A percentile compares a stretch with the other conserved stretches of the same genome.
These are phyloP conservation scores for Sebastes melanostomus DNA, from an alignment of 2,797 vertebrate species.

Conservation along the genomic window DNA sequence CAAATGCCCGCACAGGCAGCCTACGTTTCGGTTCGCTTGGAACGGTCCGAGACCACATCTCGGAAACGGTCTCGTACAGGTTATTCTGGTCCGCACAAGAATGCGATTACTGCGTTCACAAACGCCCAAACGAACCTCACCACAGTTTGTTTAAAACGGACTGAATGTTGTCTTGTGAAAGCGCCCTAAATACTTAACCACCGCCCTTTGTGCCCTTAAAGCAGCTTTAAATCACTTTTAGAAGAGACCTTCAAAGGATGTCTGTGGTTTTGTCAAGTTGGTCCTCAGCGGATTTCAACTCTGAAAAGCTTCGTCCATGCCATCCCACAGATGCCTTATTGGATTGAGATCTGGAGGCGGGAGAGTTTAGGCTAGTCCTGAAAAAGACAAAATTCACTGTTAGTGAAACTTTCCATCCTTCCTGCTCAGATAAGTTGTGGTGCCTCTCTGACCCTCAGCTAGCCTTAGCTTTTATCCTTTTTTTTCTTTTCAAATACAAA, in stretches of 20 bases:
- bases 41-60: no score
- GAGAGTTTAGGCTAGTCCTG: background rate
- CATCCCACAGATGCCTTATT: constrained; percentile 13
- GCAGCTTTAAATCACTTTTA: constrained; percentile 37
- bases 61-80: no score
- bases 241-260: constrained; percentile 10
- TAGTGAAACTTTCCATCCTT: no score
- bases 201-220: constrained; percentile 5
- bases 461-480: background rate
- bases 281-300: background rate
- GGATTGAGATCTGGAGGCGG: constrained; percentile 3
- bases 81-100: no score
- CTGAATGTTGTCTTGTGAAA: no score
- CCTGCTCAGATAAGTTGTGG: background rate
- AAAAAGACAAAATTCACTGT: background rate
- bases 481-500: background rate
- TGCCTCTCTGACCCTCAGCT: background rate
- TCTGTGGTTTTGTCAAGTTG: constrained; percentile 7
- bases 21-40: no score
- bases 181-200: constrained; percentile 1
- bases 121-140: no score
- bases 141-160: no score
- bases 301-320: background rate
- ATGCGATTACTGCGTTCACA: no score
- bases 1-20: no score